Base-by-base conservation (phyloP, 1,140 invertebrate species). In the Diorhabda carinulata region DNA sequence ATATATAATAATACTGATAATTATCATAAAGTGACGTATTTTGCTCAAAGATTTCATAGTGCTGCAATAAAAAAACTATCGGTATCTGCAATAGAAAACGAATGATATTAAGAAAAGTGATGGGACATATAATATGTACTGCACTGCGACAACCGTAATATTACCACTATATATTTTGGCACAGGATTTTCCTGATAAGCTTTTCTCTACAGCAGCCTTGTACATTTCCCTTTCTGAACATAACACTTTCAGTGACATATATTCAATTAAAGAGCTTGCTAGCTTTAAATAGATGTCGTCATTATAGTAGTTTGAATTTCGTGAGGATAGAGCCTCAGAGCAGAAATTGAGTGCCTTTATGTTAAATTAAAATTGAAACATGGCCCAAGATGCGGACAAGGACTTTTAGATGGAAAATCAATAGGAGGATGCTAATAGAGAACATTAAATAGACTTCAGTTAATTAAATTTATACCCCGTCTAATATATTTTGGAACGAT, bases 211-310 rank as follows among this genome's bases (percentile, higher is more conserved):
- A 43, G 47, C 47, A n/a, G 61, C 61, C 61, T 62, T 62, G 43
- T 62, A 43, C 61, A 43, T 43, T 62, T 43, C 44, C 61, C 61
- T 62, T 43, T 43, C 7, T n/a, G 61, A 43, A 42, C 61, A 43
- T 41, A 61, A 42, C 61, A 62, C 61, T 62, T 62, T 62, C 61
- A 43, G 61, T 62, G 61, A 62, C 61, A 43, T 62, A 62, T 62
- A 62, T 62, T 62, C 61, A 62, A 62, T 62, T 62, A 62, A 62
- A 62, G 61, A 62, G 61, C 61, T 62, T 62, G 61, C 61, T 43
- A 62, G 61, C 41, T 47, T 43, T 61, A 43, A 62, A 62, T 62
- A 43, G 43, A 62, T 43, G 61, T 43, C 61, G 43, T 62, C 61
- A 62, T 62, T 47, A 62, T 43, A n/a, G 43, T 43, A 7, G 43